A percentile compares a stretch with the other conserved stretches of the same genome.
These are phyloP conservation scores for Sapayoa aenigma DNA, from an alignment of 2,113 vertebrate species.

Conservation along the genomic window DNA sequence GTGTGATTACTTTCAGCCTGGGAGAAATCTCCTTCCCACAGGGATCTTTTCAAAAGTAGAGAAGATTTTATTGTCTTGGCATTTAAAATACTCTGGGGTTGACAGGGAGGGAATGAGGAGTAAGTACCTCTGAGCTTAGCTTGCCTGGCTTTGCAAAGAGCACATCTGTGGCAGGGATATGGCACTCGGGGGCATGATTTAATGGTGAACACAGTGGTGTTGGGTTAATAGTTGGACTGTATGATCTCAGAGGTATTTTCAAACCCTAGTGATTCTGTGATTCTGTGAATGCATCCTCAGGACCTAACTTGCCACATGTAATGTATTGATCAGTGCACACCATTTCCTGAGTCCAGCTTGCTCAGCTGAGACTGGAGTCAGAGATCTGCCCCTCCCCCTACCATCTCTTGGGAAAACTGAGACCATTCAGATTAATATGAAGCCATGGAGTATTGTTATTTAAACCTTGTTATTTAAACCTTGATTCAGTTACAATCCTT, in stretches of 20 bases:
- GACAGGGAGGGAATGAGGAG: not conserved
- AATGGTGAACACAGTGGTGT: not conserved
- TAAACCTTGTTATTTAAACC: not conserved
- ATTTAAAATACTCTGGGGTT: not conserved
- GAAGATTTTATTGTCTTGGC: not conserved
- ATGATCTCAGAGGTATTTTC: not conserved
- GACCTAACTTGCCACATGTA: not conserved
- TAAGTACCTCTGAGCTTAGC: not conserved
- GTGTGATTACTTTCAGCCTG: not conserved
- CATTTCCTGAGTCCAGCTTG: not conserved
- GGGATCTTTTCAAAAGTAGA: not conserved
- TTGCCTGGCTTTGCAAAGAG: accelerated
- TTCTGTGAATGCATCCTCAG: not conserved
- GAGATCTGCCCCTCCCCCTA: not conserved
- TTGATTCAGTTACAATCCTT: not conserved
- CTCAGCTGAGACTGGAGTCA: not conserved
- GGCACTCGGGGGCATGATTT: not conserved
- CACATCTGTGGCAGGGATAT: not conserved
- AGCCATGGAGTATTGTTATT: not conserved
- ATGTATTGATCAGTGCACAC: not conserved
- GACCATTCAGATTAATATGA: not conserved
- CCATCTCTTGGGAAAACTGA: not conserved
- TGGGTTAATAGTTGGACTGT: not conserved
- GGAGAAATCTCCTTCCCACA: not conserved
- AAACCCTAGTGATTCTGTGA: not conserved